phyloP scores from a whole-genome alignment of 92 coral and sea anemone genomes.

The Muricea muricata region DNA sequence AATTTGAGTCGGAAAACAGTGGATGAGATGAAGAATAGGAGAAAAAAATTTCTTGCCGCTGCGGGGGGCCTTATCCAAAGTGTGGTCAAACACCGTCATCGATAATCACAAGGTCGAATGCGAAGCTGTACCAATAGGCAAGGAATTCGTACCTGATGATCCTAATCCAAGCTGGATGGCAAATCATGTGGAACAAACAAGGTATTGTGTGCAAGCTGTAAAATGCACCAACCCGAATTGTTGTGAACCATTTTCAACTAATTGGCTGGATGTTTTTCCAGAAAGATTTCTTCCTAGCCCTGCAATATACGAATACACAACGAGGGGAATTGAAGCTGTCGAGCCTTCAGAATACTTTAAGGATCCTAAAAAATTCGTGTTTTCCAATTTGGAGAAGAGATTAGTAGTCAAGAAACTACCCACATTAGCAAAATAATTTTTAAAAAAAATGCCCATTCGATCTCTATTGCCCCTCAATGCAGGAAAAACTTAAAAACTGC shows the following conservation, averaged over 20 bases:
- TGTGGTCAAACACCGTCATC: conserved; percentile 10
- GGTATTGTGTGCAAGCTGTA: conserved; percentile 4
- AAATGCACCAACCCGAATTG: conserved; percentile 21
- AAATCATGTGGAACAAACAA: conserved; percentile 11
- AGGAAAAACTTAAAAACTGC: too few relatives aligned
- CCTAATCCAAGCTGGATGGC: conserved; percentile 14
- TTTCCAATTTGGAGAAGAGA: conserved; percentile 7
- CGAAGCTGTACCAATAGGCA: background rate
- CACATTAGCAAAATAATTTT: background rate
- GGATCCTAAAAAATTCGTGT: conserved; percentile 3
- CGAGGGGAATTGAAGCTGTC: conserved; percentile 8
- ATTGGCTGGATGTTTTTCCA: conserved; percentile 38
- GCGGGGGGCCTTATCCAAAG: background rate
- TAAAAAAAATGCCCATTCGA: background rate
- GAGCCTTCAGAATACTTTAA: conserved; percentile 9
- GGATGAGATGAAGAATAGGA: conserved; percentile 19
- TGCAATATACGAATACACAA: conserved; percentile 17
- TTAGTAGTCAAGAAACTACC: conserved; percentile 1
- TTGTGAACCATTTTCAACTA: conserved; percentile 2
- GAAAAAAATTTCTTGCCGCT: conserved; percentile 1
- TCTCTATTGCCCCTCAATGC: too few relatives aligned
- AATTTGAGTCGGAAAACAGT: conserved; percentile 5
- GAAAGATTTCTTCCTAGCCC: conserved; percentile 37
- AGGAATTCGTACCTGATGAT: background rate
- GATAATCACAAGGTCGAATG: conserved; percentile 12